Evolutionary conservation across 2,113 vertebrate genomes (phyloP).

Genomic region (Erythrocercus mccallii): DNA sequence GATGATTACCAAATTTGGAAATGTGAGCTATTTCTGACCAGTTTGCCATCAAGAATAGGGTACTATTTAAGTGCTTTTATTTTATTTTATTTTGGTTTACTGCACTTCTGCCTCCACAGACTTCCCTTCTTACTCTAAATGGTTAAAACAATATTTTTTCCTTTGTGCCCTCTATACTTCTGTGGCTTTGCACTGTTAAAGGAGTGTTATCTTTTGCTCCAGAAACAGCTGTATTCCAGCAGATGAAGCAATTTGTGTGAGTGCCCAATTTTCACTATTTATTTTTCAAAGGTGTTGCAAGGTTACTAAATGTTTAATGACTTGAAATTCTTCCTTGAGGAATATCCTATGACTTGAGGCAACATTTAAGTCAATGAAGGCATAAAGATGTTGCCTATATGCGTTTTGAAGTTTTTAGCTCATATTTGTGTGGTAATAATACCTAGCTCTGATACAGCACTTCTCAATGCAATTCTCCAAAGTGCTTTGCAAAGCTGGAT

Average conservation of each 20-base stretch:
- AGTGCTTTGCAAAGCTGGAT: background rate
- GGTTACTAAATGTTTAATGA: background rate
- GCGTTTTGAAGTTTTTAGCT: background rate
- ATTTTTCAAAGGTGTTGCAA: background rate
- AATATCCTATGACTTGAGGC: background rate
- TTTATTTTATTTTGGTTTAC: background rate
- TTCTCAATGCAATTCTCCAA: background rate
- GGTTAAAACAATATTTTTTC: background rate
- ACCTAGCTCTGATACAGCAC: background rate
- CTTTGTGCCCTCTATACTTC: background rate
- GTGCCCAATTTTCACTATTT: background rate
- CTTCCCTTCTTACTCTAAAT: background rate
- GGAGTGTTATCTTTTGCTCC: background rate
- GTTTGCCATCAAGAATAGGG: background rate
- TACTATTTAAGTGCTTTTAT: background rate
- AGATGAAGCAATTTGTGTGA: background rate
- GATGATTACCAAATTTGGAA: slow-evolving; percentile 19
- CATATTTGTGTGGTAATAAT: background rate
- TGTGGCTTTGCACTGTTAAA: background rate
- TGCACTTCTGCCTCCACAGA: background rate
- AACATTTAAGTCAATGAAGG: background rate
- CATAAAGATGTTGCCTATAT: background rate
- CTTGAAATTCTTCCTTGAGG: background rate
- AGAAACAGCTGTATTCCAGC: background rate
- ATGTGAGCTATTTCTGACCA: background rate